These are phyloP conservation scores for Polydesmus complanatus DNA, from an alignment of 2,888 invertebrate species.

Conservation along the genomic window DNA sequence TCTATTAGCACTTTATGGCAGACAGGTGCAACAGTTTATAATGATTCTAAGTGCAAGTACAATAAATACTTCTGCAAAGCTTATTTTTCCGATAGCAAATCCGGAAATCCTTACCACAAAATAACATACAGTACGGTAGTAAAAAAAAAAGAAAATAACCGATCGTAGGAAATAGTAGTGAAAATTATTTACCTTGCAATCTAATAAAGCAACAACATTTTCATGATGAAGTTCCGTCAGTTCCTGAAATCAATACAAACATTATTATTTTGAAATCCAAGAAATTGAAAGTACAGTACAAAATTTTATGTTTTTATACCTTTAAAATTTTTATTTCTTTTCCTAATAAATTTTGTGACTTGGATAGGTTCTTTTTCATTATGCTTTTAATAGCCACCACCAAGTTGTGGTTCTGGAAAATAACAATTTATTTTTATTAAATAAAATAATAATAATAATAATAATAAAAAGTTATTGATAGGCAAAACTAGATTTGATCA, in stretches of 20 bases:
- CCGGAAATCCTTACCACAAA: too few species aligned
- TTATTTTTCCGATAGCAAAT: too few species aligned
- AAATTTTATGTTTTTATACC: slow-evolving; percentile 34
- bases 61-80: too few species aligned
- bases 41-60: too few species aligned
- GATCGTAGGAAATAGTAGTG: too few species aligned
- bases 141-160: too few species aligned
- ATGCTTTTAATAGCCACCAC: slow-evolving; percentile 96
- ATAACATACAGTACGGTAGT: too few species aligned
- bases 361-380: slow-evolving; percentile 91
- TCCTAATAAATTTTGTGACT: slow-evolving; percentile 89
- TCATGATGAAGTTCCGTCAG: slow-evolving; percentile 93
- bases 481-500: not conserved
- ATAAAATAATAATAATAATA: not conserved
- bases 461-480: not conserved
- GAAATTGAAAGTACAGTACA: not conserved
- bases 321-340: slow-evolving; percentile 99
- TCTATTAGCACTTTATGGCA: too few species aligned
- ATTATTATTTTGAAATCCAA: slow-evolving; percentile 9
- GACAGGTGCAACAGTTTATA: too few species aligned
- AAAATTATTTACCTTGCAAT: slow-evolving; percentile 74
- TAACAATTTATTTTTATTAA: slow-evolving; percentile 18
- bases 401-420: slow-evolving; percentile 62
- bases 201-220: slow-evolving; percentile 92
- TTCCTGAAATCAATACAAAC: slow-evolving; percentile 46